Evolutionary conservation across 2,888 invertebrate genomes (phyloP), one percentile per base, ranked within the genome.

Genomic region (Aradus depressus): DNA sequence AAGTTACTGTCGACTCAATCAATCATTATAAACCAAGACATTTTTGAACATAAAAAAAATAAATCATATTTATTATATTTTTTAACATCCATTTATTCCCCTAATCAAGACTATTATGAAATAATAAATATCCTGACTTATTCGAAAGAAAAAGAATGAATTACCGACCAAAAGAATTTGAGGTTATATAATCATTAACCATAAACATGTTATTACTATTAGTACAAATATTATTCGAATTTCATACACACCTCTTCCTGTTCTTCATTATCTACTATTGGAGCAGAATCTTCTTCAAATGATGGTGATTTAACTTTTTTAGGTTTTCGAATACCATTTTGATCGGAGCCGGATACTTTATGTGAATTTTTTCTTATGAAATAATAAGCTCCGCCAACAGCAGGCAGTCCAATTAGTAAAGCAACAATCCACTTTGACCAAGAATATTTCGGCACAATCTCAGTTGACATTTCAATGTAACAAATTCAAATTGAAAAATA

Each of bases 381-480:
- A 28, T 55, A 55, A 38, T 48, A 53, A 8, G 44, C 52, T n/a
- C 44, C 50, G 19, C 52, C 55, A 10, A 50, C 48, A n/a, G 50
- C 51, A 6, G 55, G 55, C 12, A 53, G 38, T 1, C 55, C 55
- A n/a, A 55, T 31, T 8, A 53, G 42, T 16, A 53, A 22, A 8
- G 55, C 55, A 16, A 52, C 22, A 21, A 53, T 34, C 45, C 52
- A 50, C 39, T 45, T 42, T 21, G 52, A 48, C 47, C 51, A 44
- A 23, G 51, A 44, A 21, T 47, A 37, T 32, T 38, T 32, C 18
- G 43, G 31, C 18, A 28, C n/a, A 16, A 44, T 21, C 12, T 54
- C 52, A n/a, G 44, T 42, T 21, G 51, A 21, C 54, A 54, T 54
- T 18, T 16, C 32, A 37, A 10, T 14, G 38, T n/a, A n/a, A n/a